These are phyloP conservation scores for Upupa epops DNA, from an alignment of 2,113 vertebrate species.

Conservation along the genomic window DNA sequence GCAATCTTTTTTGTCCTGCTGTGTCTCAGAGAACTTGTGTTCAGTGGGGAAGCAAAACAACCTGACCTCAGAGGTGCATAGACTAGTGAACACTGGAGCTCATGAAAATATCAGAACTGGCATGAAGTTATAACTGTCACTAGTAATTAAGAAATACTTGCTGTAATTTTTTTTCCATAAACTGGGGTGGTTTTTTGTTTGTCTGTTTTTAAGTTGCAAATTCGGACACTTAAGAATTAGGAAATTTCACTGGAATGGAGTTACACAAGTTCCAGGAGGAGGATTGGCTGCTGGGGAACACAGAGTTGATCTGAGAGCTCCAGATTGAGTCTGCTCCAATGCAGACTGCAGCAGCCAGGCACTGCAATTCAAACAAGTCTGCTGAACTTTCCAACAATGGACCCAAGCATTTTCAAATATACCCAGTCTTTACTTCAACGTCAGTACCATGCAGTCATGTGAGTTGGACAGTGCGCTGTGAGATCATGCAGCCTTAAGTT, in stretches of 20 bases:
- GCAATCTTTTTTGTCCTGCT: background rate
- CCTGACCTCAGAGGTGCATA: background rate
- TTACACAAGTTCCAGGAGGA: background rate
- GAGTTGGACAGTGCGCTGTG: background rate
- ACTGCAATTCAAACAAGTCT: background rate
- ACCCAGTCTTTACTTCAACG: background rate
- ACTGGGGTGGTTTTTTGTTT: background rate
- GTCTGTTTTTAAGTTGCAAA: background rate
- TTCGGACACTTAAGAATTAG: background rate
- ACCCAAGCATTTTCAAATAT: background rate
- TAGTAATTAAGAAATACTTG: background rate
- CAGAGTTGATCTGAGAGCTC: background rate
- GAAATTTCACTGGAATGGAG: background rate
- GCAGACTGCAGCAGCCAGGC: background rate
- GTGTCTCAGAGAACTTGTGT: background rate
- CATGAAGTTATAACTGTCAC: background rate
- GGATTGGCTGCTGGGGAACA: background rate
- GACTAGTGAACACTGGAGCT: background rate
- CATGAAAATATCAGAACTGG: background rate
- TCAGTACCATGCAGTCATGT: background rate
- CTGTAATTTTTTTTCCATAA: background rate
- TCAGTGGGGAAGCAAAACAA: background rate
- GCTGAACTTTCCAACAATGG: background rate
- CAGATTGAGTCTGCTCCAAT: background rate
- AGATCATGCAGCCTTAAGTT: background rate